A percentile compares a stretch with the other conserved stretches of the same genome.
Evolutionary conservation across 2,888 invertebrate species (phyloP).

Genomic region (Malacosoma neustria): DNA sequence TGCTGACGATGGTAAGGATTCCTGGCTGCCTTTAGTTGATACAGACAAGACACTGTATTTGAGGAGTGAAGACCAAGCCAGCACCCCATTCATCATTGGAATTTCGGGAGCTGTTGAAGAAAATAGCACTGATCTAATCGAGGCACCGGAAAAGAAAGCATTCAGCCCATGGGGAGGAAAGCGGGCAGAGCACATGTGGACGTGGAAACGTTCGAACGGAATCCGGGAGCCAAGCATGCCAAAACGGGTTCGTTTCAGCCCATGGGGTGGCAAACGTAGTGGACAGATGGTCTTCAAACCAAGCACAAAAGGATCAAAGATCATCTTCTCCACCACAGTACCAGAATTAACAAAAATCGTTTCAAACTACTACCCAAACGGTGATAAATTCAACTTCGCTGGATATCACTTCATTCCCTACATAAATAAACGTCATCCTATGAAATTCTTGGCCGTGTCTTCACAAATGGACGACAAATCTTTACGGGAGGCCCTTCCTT

Average conservation of each 20-base stretch:
- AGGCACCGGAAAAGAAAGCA: constrained; percentile 39
- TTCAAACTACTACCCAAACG: constrained; percentile 40
- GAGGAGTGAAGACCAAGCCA: constrained; percentile 24
- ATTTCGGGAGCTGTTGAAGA: constrained; percentile 21
- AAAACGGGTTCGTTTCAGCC: constrained; percentile 61
- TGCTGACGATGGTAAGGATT: constrained; percentile 18
- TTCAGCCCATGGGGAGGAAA: constrained; percentile 69
- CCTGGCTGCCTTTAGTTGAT: constrained; percentile 38
- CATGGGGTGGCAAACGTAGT: constrained; percentile 65
- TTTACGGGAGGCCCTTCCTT: constrained; percentile 44
- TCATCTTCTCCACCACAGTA: constrained; percentile 47
- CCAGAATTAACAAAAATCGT: constrained; percentile 52
- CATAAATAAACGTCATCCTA: constrained; percentile 46
- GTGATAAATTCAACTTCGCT: constrained; percentile 31
- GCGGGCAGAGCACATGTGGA: constrained; percentile 48
- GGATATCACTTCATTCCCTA: constrained; percentile 45
- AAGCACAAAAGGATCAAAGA: constrained; percentile 39
- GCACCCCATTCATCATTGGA: constrained; percentile 23
- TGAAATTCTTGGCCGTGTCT: constrained; percentile 45
- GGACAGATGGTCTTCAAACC: constrained; percentile 56
- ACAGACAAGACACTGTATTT: constrained; percentile 33
- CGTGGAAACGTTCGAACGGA: constrained; percentile 47
- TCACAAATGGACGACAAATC: constrained; percentile 33
- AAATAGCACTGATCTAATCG: constrained; percentile 27
- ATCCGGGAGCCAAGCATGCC: constrained; percentile 62